Conservation (phyloP, 2,797 vertebrate species). For the Sebastes diaconus region DNA sequence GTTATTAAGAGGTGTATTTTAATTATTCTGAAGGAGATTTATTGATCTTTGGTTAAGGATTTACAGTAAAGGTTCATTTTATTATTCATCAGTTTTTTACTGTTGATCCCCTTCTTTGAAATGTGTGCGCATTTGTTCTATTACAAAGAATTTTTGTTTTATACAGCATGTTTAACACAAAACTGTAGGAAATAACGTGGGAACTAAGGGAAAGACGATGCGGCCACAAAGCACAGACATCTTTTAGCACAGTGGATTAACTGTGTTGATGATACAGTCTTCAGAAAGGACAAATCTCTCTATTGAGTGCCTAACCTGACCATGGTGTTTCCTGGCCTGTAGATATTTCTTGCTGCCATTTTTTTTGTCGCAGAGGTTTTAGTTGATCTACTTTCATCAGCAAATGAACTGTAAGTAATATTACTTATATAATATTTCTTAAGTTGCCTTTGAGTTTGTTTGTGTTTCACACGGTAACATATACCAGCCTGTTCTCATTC, state of each 20-base stretch:
- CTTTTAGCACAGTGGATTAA: slow-evolving; percentile 5
- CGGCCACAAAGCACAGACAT: background rate
- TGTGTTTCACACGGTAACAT: background rate
- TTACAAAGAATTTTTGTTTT: background rate
- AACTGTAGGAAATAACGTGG: slow-evolving; percentile 2
- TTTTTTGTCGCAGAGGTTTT: background rate
- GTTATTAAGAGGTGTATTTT: slow-evolving; percentile 6
- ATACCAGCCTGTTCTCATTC: background rate
- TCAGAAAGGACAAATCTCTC: slow-evolving; percentile 23
- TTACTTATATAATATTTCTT: background rate
- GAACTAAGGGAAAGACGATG: slow-evolving; percentile 17
- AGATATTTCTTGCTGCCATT: slow-evolving; percentile 1
- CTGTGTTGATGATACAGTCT: slow-evolving; percentile 2
- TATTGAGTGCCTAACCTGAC: slow-evolving; percentile 43
- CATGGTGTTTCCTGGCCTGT: background rate
- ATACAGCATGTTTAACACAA: slow-evolving; percentile 8
- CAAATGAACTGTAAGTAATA: slow-evolving; percentile 3
- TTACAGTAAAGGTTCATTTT: background rate
- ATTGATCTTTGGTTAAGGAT: background rate
- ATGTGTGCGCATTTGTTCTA: background rate
- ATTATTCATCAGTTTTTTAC: background rate
- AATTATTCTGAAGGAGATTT: slow-evolving; percentile 22
- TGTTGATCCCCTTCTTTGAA: background rate
- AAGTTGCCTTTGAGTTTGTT: slow-evolving; percentile 11
- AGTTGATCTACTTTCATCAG: background rate